phyloP scores from a whole-genome alignment of 2,888 invertebrate species.

The Calliopum simillimum region DNA sequence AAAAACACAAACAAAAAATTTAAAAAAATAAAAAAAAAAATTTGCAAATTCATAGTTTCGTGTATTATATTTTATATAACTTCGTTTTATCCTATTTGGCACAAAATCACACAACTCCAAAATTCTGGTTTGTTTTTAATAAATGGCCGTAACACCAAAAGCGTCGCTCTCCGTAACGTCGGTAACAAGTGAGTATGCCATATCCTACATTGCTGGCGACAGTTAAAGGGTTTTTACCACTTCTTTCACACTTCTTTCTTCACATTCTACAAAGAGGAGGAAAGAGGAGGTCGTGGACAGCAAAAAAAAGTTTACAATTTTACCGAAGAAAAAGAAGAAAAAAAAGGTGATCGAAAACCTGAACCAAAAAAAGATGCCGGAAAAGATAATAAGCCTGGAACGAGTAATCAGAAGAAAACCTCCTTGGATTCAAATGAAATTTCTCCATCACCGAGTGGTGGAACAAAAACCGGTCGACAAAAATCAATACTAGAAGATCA shows the following conservation, averaged over 20 bases:
- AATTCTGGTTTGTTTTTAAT: slow-evolving; percentile 32
- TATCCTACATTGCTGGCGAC: background rate
- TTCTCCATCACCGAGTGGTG: slow-evolving; percentile 35
- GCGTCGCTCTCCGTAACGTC: slow-evolving; percentile 34
- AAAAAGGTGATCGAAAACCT: background rate
- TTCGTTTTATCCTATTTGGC: slow-evolving; percentile 20
- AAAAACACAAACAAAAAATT: slow-evolving; percentile 8
- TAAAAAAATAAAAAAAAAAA: no score
- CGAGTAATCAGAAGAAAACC: background rate
- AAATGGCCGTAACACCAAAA: slow-evolving; percentile 38
- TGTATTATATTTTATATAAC: background rate
- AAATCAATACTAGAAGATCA: slow-evolving; percentile 81
- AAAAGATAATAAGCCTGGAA: background rate
- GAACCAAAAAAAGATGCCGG: background rate
- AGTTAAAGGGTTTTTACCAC: background rate
- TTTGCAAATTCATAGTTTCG: no score
- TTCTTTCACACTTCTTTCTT: background rate
- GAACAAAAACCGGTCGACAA: slow-evolving; percentile 43
- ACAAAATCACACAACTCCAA: slow-evolving; percentile 24
- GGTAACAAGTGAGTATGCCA: slow-evolving; percentile 28
- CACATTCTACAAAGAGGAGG: slow-evolving; percentile 20
- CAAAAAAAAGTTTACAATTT: slow-evolving; percentile 33
- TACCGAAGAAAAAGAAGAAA: slow-evolving; percentile 14
- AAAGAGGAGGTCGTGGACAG: background rate
- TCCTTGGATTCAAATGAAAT: background rate